Base-by-base conservation (phyloP, 2,797 vertebrate genomes). In the Forpus xanthops region DNA sequence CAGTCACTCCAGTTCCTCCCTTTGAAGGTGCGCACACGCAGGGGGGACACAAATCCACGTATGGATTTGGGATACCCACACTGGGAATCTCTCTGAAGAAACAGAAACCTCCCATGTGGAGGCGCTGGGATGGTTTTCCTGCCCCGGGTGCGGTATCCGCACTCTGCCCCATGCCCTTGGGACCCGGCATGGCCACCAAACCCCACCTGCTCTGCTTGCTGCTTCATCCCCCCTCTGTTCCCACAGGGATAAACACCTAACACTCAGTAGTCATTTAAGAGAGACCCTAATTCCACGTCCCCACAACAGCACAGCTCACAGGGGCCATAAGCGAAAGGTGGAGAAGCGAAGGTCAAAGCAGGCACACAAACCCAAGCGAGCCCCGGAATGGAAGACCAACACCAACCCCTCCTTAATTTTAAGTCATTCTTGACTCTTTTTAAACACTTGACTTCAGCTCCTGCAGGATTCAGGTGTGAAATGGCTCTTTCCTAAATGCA, bases 21-120 rank as follows among this genome's bases (percentile, higher is more conserved):
- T 3, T 4, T 35, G 56, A 4, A 25, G 56, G 12, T 0, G 0
- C 0, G 0, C 21, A 3, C 19, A 0, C 3, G 0, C 42, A 1
- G 3, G 0, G 41, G 56, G 72, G 44, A 8, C 19, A 2, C 30
- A 2, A 6, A 44, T 77, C 5, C 41, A 5, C 0, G 0, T 23
- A 5, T 0, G 80, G 74, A 16, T 9, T 15, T 0, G 5, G 44
- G 45, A 24, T 58, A 11, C 33, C 58, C 23, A 0, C 1, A 21
- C 52, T 2, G 28, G 9, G 3, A 49, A 39, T 27, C 47, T 17
- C 11, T 7, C 23, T 6, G 31, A 72, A 30, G 31, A 37, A 52
- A 27, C 12, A 72, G 53, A 52, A 75, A 12, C 7, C 18, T 61
- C 25, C 37, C 11, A 9, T 18, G 14, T 23, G 30, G 70, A 53